A percentile compares a stretch with the other conserved stretches of the same genome.
Conservation (phyloP, 2,888 invertebrate species). For the Drosophila vallismaia region DNA sequence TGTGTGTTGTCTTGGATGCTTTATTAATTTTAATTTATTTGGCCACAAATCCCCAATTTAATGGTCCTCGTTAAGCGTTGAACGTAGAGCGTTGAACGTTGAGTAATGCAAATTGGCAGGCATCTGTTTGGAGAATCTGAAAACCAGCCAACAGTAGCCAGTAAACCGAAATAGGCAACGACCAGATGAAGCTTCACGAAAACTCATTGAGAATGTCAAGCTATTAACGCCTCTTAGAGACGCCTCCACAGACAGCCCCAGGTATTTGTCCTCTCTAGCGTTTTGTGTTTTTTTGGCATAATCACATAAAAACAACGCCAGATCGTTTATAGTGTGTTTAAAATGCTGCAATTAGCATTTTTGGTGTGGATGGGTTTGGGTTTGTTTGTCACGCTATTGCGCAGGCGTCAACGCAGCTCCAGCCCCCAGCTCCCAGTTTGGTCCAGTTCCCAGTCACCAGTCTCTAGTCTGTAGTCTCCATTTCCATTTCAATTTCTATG, state of each 20-base stretch:
- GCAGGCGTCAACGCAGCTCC: conserved; percentile 63
- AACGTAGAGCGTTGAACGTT: neutral
- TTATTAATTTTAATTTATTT: conserved; percentile 49
- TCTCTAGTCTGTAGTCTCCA: conserved; percentile 21
- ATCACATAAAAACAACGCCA: conserved; percentile 50
- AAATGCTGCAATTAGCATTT: conserved; percentile 76
- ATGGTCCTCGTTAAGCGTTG: conserved; percentile 2
- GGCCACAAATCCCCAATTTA: conserved; percentile 38
- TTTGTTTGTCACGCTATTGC: conserved; percentile 70
- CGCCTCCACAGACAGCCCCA: conserved; percentile 73
- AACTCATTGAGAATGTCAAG: conserved; percentile 74
- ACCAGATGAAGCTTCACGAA: conserved; percentile 39
- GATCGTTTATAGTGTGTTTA: conserved; percentile 47
- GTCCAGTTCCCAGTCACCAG: neutral
- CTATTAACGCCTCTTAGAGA: conserved; percentile 78
- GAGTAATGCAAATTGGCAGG: conserved; percentile 47
- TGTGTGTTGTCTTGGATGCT: conserved; percentile 16
- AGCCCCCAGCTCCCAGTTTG: conserved; percentile 45
- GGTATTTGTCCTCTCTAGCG: conserved; percentile 35
- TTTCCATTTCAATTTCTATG: conserved; percentile 12
- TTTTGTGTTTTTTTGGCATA: conserved; percentile 52
- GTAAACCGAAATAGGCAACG: conserved; percentile 60
- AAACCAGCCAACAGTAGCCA: conserved; percentile 62
- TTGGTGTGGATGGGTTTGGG: conserved; percentile 39
- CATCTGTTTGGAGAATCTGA: conserved; percentile 10